Conservation (phyloP, 2,888 invertebrate genomes). For the Drosophila siamana region DNA sequence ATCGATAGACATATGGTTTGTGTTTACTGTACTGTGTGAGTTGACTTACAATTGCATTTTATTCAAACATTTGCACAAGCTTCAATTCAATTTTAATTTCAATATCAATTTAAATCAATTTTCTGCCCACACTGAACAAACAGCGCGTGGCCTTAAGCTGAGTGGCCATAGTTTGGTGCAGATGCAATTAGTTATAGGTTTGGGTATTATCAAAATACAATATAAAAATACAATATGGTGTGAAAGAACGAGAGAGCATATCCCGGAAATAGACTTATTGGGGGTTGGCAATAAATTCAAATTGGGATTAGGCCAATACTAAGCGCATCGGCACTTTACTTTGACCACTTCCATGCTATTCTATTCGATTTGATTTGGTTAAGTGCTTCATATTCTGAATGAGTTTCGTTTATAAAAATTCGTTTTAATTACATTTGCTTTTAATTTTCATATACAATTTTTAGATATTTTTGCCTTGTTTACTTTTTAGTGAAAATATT, state of each 20-base stretch:
- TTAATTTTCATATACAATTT: conserved; percentile 19
- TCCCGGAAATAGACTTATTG: neutral
- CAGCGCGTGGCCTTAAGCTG: conserved; percentile 73
- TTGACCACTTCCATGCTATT: conserved; percentile 49
- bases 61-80: conserved; percentile 2
- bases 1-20: conserved; percentile 7
- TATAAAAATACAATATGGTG: neutral
- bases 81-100: conserved; percentile 11
- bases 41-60: conserved; percentile 66
- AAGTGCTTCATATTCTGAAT: conserved; percentile 76
- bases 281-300: neutral
- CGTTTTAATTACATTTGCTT: conserved; percentile 31
- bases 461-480: conserved; percentile 19
- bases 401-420: conserved; percentile 63
- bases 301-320: conserved; percentile 32
- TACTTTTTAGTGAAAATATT: conserved; percentile 1
- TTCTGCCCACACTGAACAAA: conserved; percentile 78
- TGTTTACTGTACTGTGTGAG: conserved; percentile 24
- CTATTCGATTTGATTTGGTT: conserved; percentile 25
- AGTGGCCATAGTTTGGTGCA: conserved; percentile 53
- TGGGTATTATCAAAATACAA: neutral
- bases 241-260: neutral
- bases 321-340: conserved; percentile 53
- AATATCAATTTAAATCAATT: conserved; percentile 44
- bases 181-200: conserved; percentile 50